Evolutionary conservation across 2,113 vertebrate species (phyloP).

Genomic region (human): GRCh38 chr2:206710001-206710500

Average conservation of each 20-base stretch:
- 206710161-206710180: neutral
- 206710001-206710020: neutral
- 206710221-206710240: neutral
- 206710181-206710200: neutral
- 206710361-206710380: neutral
- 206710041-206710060: neutral
- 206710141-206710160: neutral
- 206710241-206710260: neutral
- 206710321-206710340: rapidly evolving
- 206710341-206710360: neutral
- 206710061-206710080: neutral
- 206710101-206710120: neutral
- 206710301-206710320: neutral
- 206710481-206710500: neutral
- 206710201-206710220: neutral
- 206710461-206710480: neutral
- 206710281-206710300: neutral
- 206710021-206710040: neutral
- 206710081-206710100: neutral
- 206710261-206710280: neutral
- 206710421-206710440: neutral
- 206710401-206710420: neutral
- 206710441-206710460: neutral
- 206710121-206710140: neutral
- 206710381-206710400: neutral